Conservation (phyloP, 1,140 invertebrate species). For the Varroa destructor region DNA sequence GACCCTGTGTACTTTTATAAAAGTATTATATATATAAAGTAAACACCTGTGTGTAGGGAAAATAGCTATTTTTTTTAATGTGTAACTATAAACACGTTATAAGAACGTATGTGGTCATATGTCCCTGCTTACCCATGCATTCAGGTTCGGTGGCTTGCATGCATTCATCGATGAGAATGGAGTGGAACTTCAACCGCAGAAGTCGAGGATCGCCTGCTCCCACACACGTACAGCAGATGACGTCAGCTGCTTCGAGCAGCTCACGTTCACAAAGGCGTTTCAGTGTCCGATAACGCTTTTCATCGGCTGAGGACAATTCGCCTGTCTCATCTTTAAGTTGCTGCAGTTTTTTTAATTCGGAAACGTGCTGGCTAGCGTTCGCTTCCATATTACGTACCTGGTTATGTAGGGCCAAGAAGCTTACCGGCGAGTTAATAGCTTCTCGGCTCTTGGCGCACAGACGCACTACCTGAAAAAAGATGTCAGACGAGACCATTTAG, state of each 20-base stretch:
- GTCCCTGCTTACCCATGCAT: slow-evolving; percentile 57
- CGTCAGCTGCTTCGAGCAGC: slow-evolving; percentile 78
- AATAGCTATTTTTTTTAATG: no score
- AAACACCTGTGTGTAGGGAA: no score
- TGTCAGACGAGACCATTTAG: not conserved
- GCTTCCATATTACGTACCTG: slow-evolving; percentile 84
- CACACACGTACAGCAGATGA: slow-evolving; percentile 97
- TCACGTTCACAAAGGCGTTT: slow-evolving; percentile 85
- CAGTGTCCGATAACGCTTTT: slow-evolving; percentile 79
- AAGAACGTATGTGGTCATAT: no score
- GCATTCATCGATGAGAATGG: slow-evolving; percentile 95
- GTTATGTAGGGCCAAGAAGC: slow-evolving; percentile 90
- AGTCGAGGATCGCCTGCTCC: slow-evolving; percentile 90
- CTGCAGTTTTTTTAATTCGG: slow-evolving; percentile 85
- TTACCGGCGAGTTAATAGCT: slow-evolving; percentile 92
- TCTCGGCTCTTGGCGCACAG: slow-evolving; percentile 95
- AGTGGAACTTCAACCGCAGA: slow-evolving; percentile 80
- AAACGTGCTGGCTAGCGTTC: slow-evolving; percentile 39
- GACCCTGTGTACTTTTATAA: no score
- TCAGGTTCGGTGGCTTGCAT: slow-evolving; percentile 92
- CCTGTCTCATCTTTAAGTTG: slow-evolving; percentile 94
- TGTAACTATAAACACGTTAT: no score
- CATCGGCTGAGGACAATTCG: slow-evolving; percentile 72
- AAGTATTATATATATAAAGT: no score
- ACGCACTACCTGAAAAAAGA: slow-evolving; percentile 54